phyloP scores from a whole-genome alignment of 2,888 invertebrate genomes.

The Penaeus monodon region DNA sequence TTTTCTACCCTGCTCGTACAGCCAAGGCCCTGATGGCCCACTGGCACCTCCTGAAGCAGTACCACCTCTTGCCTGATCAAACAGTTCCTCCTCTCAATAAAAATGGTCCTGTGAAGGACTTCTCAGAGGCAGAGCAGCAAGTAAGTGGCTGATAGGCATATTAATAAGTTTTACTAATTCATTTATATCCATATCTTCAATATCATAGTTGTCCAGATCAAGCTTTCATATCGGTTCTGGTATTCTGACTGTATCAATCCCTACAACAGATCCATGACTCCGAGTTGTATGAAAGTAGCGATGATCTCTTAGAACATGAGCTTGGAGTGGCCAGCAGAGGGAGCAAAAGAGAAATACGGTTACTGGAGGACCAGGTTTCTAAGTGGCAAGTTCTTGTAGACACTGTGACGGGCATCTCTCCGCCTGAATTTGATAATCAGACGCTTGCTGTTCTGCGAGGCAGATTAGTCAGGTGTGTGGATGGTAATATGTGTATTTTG shows the following conservation, averaged over 20 bases:
- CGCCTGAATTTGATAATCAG: conserved; percentile 91
- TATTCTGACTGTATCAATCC: background rate
- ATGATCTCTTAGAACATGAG: conserved; percentile 85
- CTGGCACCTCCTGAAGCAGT: conserved; percentile 93
- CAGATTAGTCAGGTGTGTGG: conserved; percentile 87
- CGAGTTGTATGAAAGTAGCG: conserved; percentile 84
- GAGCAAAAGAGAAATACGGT: conserved; percentile 87
- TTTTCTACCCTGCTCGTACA: conserved; percentile 90
- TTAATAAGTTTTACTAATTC: background rate
- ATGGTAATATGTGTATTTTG: conserved; percentile 72
- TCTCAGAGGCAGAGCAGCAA: conserved; percentile 91
- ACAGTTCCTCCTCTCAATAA: conserved; percentile 72
- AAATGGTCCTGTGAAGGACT: conserved; percentile 73
- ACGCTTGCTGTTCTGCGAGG: conserved; percentile 93
- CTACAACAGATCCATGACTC: conserved; percentile 56
- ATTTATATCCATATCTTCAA: background rate
- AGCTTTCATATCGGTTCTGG: background rate
- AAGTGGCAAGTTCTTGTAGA: conserved; percentile 95
- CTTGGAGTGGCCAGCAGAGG: conserved; percentile 77
- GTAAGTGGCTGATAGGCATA: conserved; percentile 4
- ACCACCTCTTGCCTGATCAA: conserved; percentile 91
- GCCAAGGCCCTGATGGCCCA: conserved; percentile 87
- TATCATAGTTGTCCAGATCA: background rate
- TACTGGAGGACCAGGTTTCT: conserved; percentile 87
- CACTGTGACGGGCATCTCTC: conserved; percentile 76